These are phyloP conservation scores for Euwallacea fornicatus DNA, from an alignment of 1,140 invertebrate species.

Conservation along the genomic window DNA sequence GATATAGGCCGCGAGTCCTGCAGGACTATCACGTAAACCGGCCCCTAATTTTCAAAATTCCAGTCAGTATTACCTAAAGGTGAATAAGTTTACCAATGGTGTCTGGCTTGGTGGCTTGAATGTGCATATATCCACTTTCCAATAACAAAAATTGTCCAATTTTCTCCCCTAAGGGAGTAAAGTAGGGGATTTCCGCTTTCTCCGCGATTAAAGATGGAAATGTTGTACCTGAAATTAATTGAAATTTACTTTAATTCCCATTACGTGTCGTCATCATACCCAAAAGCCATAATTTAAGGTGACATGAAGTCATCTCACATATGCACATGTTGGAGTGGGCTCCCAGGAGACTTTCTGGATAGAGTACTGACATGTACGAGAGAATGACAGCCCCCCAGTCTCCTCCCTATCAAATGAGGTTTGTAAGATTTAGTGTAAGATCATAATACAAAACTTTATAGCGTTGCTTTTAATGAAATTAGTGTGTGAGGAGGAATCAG, in stretches of 20 bases:
- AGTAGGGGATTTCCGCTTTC: conserved; percentile 58
- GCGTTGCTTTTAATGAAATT: no score
- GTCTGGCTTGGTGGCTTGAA: conserved; percentile 90
- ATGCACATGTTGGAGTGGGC: conserved; percentile 70
- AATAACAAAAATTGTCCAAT: conserved; percentile 55
- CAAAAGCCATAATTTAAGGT: conserved; percentile 58
- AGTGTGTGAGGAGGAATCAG: no score
- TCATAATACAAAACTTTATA: background rate
- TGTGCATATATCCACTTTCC: conserved; percentile 79
- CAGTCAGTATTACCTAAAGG: conserved; percentile 4
- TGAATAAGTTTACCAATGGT: conserved; percentile 68
- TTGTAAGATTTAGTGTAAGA: background rate
- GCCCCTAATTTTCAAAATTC: conserved; percentile 54
- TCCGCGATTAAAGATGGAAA: conserved; percentile 62
- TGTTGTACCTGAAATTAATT: conserved; percentile 48
- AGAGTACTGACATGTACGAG: conserved; percentile 64
- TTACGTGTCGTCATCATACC: background rate
- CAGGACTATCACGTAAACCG: conserved; percentile 68
- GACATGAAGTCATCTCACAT: conserved; percentile 49
- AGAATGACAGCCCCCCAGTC: conserved; percentile 77
- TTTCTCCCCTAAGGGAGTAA: conserved; percentile 63
- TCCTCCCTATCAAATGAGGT: conserved; percentile 60
- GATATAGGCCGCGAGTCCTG: conserved; percentile 78
- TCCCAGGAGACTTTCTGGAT: conserved; percentile 69
- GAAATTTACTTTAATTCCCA: background rate